phyloP scores from a whole-genome alignment of 92 coral and sea anemone species.

The Blastomussa wellsi region DNA sequence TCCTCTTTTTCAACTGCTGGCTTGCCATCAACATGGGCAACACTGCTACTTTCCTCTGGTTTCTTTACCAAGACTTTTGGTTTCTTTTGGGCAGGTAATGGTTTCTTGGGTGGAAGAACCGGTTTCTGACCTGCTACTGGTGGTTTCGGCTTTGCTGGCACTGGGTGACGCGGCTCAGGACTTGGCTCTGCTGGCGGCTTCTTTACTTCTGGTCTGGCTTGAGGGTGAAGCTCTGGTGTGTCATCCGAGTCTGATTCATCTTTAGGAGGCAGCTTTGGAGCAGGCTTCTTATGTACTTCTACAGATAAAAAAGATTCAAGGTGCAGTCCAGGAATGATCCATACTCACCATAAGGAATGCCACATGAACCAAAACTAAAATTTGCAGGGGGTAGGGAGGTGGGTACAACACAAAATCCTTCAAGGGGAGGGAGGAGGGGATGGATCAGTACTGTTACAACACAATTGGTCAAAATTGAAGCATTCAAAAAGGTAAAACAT shows the following conservation, averaged over 20 bases:
- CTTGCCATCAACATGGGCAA: not conserved
- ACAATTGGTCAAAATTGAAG: too few relatives aligned
- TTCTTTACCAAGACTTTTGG: constrained; percentile 52
- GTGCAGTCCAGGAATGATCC: too few relatives aligned
- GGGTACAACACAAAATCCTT: too few relatives aligned
- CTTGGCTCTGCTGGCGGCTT: constrained; percentile 19
- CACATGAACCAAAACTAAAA: too few relatives aligned
- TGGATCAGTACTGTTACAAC: too few relatives aligned
- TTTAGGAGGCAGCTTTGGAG: constrained; percentile 33
- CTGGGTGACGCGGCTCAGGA: constrained; percentile 3
- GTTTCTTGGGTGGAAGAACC: constrained; percentile 53
- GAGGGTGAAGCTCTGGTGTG: not conserved
- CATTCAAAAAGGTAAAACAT: too few relatives aligned
- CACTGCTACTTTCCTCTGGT: constrained; percentile 21
- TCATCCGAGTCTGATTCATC: constrained; percentile 10
- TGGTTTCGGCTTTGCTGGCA: constrained; percentile 35
- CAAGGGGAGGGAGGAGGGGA: too few relatives aligned
- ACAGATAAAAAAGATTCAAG: not conserved
- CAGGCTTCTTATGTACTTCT: constrained; percentile 31
- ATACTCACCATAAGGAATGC: too few relatives aligned
- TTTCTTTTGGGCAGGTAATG: constrained; percentile 33
- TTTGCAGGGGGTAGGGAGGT: too few relatives aligned
- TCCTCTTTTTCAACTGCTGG: not conserved
- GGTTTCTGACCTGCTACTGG: constrained; percentile 53
- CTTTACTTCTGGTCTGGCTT: not conserved